Percentiles rank a stretch among this genome's conserved stretches.
Conservation (phyloP, 2,113 vertebrate genomes). For the Malurus cyaneus region DNA sequence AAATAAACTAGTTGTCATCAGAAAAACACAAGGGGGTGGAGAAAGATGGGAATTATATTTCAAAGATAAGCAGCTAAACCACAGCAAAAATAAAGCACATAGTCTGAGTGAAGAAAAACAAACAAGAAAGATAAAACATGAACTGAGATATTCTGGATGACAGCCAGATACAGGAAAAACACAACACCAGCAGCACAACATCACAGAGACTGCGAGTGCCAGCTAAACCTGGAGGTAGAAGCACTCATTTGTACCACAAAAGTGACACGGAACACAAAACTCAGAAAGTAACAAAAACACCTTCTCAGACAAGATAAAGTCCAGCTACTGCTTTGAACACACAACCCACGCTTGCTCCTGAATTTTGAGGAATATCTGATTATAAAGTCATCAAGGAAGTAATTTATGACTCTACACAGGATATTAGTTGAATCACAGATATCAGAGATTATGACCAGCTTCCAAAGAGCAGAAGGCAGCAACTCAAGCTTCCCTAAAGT, state of each 20-base stretch:
- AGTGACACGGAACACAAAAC: neutral
- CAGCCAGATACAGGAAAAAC: neutral
- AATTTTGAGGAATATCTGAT: neutral
- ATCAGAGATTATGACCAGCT: neutral
- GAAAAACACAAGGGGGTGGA: neutral
- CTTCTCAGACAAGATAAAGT: neutral
- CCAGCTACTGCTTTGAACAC: neutral
- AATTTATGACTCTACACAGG: neutral
- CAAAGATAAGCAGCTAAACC: slow-evolving; percentile 34
- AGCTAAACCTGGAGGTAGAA: neutral
- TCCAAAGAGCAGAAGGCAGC: neutral
- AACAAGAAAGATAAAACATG: neutral
- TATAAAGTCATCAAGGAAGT: neutral
- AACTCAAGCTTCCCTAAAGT: neutral
- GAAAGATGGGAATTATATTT: neutral
- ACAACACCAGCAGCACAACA: neutral
- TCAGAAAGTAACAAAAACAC: neutral
- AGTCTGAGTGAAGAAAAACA: slow-evolving; percentile 25
- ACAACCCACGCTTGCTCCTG: neutral
- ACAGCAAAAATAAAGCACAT: neutral
- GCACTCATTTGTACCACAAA: neutral
- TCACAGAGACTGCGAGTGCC: neutral
- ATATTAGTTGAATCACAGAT: neutral
- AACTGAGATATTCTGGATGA: neutral
- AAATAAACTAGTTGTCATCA: slow-evolving; percentile 2